phyloP scores from a whole-genome alignment of 1,140 invertebrate genomes.

The Bicyclus anynana region DNA sequence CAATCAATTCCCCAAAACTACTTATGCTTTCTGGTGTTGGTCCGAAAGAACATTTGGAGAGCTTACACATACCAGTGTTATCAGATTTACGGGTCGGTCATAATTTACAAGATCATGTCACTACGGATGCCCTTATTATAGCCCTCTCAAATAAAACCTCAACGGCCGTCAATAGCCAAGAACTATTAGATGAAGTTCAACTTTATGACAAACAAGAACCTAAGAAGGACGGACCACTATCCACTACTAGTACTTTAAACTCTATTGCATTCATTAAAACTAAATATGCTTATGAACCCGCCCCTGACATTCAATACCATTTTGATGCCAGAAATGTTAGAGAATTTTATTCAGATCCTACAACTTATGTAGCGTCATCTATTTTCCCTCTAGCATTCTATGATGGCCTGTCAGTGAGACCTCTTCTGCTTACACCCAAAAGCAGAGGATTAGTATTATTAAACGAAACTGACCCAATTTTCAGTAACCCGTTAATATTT shows the following conservation, averaged over 20 bases:
- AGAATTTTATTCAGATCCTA: slow-evolving; percentile 72
- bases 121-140: slow-evolving; percentile 76
- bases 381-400: slow-evolving; percentile 75
- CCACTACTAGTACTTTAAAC: slow-evolving; percentile 69
- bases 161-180: slow-evolving; percentile 49
- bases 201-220: slow-evolving; percentile 57
- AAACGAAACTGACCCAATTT: slow-evolving; percentile 81
- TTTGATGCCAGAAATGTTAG: slow-evolving; percentile 77
- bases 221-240: slow-evolving; percentile 61
- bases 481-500: slow-evolving; percentile 87
- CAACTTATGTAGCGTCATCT: slow-evolving; percentile 65
- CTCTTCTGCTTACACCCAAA: slow-evolving; percentile 83
- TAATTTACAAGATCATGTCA: slow-evolving; percentile 41
- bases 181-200: slow-evolving; percentile 72
- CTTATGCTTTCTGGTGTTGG: slow-evolving; percentile 43
- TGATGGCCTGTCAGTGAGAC: slow-evolving; percentile 65
- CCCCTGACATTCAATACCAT: slow-evolving; percentile 82
- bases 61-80: slow-evolving; percentile 30
- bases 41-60: slow-evolving; percentile 32
- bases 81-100: slow-evolving; percentile 34
- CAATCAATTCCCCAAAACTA: slow-evolving; percentile 38
- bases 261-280: slow-evolving; percentile 78
- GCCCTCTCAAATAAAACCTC: slow-evolving; percentile 71
- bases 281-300: slow-evolving; percentile 54
- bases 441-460: slow-evolving; percentile 84